phyloP scores from a whole-genome alignment of 2,113 vertebrate species.

The Anthoscopus minutus region DNA sequence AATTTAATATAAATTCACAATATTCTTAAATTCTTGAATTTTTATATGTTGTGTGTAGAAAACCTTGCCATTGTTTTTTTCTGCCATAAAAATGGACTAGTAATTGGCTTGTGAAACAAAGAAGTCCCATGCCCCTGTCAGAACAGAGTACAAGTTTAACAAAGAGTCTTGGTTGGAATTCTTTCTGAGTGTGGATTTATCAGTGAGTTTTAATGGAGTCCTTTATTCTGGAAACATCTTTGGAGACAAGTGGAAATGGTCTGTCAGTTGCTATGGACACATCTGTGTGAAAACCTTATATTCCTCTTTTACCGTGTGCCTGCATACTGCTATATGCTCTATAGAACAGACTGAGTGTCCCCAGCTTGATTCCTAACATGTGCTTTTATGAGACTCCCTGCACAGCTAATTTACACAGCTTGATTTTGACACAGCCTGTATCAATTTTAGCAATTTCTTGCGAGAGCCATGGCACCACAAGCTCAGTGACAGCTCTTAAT shows the following conservation, averaged over 20 bases:
- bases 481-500: not conserved
- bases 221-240: not conserved
- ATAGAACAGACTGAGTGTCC: not conserved
- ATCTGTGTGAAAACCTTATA: not conserved
- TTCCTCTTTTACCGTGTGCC: not conserved
- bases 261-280: conserved; percentile 6
- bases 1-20: not conserved
- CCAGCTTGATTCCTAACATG: not conserved
- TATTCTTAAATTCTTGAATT: not conserved
- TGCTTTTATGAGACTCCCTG: not conserved
- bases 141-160: not conserved
- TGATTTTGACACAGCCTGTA: not conserved
- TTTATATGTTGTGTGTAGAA: not conserved
- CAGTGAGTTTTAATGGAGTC: not conserved
- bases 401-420: not conserved
- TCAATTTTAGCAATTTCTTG: conserved; percentile 13
- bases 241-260: not conserved
- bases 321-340: not conserved
- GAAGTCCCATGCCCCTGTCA: not conserved
- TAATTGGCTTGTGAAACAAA: not conserved
- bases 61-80: not conserved
- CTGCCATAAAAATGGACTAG: not conserved
- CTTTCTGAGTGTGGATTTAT: not conserved
- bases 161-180: not conserved
- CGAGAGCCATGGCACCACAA: not conserved